Evolutionary conservation across 2,888 invertebrate species (phyloP).

Genomic region (Netelia virgata): DNA sequence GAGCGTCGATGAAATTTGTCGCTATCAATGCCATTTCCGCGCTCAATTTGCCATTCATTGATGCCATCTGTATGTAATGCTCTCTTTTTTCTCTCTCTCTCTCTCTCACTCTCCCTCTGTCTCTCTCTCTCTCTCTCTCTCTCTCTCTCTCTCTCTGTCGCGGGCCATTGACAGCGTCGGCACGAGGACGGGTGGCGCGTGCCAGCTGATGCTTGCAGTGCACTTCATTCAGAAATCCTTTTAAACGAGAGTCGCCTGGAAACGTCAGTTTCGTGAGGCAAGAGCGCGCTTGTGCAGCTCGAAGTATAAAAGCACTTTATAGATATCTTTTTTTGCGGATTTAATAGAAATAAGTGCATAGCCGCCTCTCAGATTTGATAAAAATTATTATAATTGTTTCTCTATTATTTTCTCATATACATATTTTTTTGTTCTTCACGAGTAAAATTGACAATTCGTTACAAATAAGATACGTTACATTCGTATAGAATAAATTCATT

Average conservation of each 20-base stretch:
- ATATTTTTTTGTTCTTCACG: neutral
- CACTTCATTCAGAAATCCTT: conserved; percentile 77
- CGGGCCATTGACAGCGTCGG: conserved; percentile 33
- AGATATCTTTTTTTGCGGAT: no score
- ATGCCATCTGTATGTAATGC: conserved; percentile 46
- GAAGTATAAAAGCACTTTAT: neutral
- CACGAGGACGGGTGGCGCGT: conserved; percentile 8
- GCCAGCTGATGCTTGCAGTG: conserved; percentile 70
- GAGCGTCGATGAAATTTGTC: neutral
- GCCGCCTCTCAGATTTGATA: neutral
- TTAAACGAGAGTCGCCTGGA: neutral
- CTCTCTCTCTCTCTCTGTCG: conserved; percentile 4
- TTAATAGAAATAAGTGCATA: neutral
- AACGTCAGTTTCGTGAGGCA: conserved; percentile 10
- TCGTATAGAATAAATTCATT: no score
- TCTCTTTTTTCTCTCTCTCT: conserved; percentile 5
- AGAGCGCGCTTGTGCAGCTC: neutral
- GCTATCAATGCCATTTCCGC: conserved; percentile 2
- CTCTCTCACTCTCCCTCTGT: conserved; percentile 12
- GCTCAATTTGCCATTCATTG: conserved; percentile 47
- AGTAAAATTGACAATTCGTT: no score
- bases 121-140: conserved; percentile 12
- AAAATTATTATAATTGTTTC: neutral
- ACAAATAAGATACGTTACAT: no score
- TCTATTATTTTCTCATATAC: neutral